Evolutionary conservation across 2,797 vertebrate genomes (phyloP).

Genomic region (Pseudochirops corinnae): DNA sequence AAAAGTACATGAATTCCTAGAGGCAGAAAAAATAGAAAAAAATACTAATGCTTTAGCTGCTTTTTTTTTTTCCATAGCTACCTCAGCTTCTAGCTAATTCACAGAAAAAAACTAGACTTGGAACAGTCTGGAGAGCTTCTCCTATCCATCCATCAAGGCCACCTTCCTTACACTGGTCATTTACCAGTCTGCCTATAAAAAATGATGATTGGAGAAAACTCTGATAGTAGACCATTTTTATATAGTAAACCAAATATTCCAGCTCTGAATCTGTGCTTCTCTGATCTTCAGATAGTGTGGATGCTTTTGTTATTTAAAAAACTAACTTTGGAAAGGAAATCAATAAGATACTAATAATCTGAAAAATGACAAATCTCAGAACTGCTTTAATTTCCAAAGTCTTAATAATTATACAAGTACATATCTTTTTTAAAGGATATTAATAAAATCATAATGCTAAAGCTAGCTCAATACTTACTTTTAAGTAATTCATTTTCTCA

Average conservation of each 20-base stretch:
- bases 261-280: neutral
- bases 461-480: constrained; percentile 74
- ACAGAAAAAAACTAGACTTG: neutral
- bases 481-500: constrained; percentile 83
- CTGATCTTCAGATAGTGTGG: constrained; percentile 29
- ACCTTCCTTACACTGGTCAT: neutral
- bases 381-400: constrained; percentile 31
- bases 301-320: constrained; percentile 49
- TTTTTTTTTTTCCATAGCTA: neutral
- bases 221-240: constrained; percentile 35
- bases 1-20: neutral
- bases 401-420: constrained; percentile 69
- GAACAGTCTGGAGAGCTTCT: neutral
- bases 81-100: neutral
- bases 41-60: neutral
- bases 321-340: constrained; percentile 10
- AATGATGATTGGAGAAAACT: constrained; percentile 47
- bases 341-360: constrained; percentile 54
- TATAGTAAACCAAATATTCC: constrained; percentile 7
- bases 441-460: constrained; percentile 67
- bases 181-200: neutral
- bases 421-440: constrained; percentile 70
- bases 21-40: neutral
- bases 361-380: constrained; percentile 61
- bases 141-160: neutral